phyloP scores from a whole-genome alignment of 1,140 invertebrate genomes.

The Zaprionus taronus region DNA sequence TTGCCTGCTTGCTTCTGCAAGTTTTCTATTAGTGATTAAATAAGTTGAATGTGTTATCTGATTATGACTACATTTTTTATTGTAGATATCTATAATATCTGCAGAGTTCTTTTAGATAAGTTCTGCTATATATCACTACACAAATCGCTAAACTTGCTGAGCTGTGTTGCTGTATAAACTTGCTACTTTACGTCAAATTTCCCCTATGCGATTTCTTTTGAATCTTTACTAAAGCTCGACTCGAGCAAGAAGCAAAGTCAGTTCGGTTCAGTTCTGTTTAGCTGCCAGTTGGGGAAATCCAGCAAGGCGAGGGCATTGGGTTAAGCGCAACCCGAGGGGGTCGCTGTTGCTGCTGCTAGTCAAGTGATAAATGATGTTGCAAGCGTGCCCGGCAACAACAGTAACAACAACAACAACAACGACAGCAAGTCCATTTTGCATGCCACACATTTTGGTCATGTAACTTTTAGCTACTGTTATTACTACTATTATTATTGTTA shows the following conservation, averaged over 20 bases:
- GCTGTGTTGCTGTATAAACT: not conserved
- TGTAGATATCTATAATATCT: not conserved
- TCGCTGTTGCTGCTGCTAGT: not conserved
- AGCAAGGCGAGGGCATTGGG: not conserved
- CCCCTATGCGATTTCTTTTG: not conserved
- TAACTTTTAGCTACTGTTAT: conserved; percentile 11
- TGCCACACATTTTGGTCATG: conserved; percentile 24
- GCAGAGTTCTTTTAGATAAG: not conserved
- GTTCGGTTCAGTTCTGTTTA: not conserved
- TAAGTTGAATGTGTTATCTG: too few species aligned
- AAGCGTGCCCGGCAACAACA: conserved; percentile 28
- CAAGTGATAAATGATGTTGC: conserved; percentile 50
- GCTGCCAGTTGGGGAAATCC: not conserved
- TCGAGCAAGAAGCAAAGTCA: not conserved
- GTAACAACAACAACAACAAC: not conserved
- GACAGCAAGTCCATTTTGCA: conserved; percentile 15
- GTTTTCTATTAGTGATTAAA: too few species aligned
- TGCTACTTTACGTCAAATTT: not conserved
- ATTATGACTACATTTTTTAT: not conserved
- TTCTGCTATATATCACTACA: not conserved
- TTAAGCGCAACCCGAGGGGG: conserved; percentile 1
- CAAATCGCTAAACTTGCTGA: not conserved
- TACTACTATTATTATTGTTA: conserved; percentile 3
- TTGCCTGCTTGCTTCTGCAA: too few species aligned
- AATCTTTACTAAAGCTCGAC: not conserved